Evolutionary conservation across 2,888 invertebrate species (phyloP).

Genomic region (Epirrita christyi): DNA sequence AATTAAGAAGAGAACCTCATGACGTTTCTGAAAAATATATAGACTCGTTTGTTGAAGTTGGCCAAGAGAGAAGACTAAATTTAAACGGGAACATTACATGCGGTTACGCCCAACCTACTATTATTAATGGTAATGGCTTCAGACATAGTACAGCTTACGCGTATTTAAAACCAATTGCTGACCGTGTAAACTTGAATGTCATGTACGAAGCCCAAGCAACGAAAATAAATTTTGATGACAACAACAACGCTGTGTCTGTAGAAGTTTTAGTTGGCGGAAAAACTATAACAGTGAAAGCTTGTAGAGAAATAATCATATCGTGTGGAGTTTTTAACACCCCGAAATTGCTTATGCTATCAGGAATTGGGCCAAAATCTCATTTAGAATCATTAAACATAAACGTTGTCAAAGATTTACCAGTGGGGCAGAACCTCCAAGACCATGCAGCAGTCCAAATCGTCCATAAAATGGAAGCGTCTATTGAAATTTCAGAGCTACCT

Average conservation of each 20-base stretch:
- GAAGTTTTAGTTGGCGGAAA: slow-evolving; percentile 10
- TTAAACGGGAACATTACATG: slow-evolving; percentile 24
- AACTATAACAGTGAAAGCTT: slow-evolving; percentile 29
- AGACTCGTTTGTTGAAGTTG: slow-evolving; percentile 31
- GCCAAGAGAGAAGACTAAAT: slow-evolving; percentile 27
- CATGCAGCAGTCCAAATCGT: background rate
- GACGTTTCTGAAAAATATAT: slow-evolving; percentile 22
- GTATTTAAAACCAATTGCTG: slow-evolving; percentile 26
- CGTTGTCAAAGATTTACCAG: background rate
- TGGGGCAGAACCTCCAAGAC: background rate
- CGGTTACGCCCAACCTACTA: slow-evolving; percentile 33
- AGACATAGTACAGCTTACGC: slow-evolving; percentile 33
- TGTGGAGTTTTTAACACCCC: slow-evolving; percentile 42
- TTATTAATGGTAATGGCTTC: slow-evolving; percentile 12
- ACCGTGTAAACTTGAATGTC: slow-evolving; percentile 30
- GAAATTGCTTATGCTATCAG: slow-evolving; percentile 36
- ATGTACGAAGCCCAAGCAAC: slow-evolving; percentile 29
- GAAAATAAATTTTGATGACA: slow-evolving; percentile 30
- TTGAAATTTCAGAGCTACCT: background rate
- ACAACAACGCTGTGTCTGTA: slow-evolving; percentile 26
- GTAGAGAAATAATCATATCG: slow-evolving; percentile 33
- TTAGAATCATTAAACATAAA: slow-evolving; percentile 7
- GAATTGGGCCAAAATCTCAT: slow-evolving; percentile 7
- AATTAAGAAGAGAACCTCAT: slow-evolving; percentile 26
- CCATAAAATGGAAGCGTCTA: background rate